Evolutionary conservation across 2,888 invertebrate species (phyloP), one percentile per base, ranked within the genome.

Genomic region (Meandrusa payeni): DNA sequence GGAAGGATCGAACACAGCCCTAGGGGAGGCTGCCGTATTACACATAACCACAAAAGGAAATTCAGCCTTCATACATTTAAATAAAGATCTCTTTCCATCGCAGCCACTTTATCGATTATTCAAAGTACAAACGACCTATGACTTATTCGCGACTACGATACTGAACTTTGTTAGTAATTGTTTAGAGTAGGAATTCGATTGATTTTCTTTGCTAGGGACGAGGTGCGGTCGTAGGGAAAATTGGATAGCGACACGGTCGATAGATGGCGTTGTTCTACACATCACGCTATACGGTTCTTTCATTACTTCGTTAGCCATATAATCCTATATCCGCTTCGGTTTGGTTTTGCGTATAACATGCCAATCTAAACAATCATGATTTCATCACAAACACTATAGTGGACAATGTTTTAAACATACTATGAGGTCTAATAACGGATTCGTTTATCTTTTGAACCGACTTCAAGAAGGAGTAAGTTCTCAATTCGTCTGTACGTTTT

Each of bases 11-110:
- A 87, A 77, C 80, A 75, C 70, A 69, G 74, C 78, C 80, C 78
- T 69, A 66, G 85, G 86, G 86, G 83, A 87, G 85, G 81, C 83
- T 86, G 86, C n/a, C 79, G 81, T 83, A 72, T 72, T 69, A 68
- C 76, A 75, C 76, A 73, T 51, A 48, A 22, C 53, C 11, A 10
- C 29, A 56, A 33, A 46, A 42, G 60, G 17, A 74, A 55, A 55
- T 46, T 55, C 51, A 43, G 64, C 69, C 59, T 57, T 55, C 53
- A 37, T 24, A 10, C 28, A 19, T 33, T 27, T 22, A 9, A 52
- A 55, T 74, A 78, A 51, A 62, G 75, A 62, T 46, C 41, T 27
- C 57, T 65, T 71, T 76, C 46, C 44, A 46, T 37, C 41, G 54
- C 6, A 12, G 5, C 11, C 19, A 23, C 4, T 4, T 2, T 31